Evolutionary conservation across 2,888 invertebrate genomes (phyloP), one percentile per base, ranked within the genome.

Genomic region (Microctonus aethiopoides): DNA sequence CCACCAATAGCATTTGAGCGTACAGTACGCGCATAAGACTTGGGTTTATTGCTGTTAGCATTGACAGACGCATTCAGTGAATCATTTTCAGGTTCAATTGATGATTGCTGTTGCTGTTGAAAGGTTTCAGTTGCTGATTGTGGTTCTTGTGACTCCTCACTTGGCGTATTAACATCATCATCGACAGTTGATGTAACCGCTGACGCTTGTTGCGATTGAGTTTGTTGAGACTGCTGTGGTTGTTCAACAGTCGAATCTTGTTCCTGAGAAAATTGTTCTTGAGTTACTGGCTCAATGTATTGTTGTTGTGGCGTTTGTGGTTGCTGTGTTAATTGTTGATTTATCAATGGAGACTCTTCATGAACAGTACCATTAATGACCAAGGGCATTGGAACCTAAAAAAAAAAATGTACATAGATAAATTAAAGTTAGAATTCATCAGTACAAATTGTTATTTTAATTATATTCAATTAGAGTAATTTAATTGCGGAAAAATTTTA

Each of bases 21-120:
- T 90, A 88, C 95, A 95, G 80, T 94, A 95, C 20, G 96, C 95
- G 96, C 95, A 87, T 95, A 96, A 11, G 96, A 95, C 88, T 95
- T 95, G 20, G 94, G 95, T 87, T 83, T 82, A 77, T 86, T 83
- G 81, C 84, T 82, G 78, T 84, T 79, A 83, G 88, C 80, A 87
- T 67, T 77, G 74, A 85, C 80, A 79, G 84, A 80, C 75, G 88
- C 81, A 74, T 87, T 87, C 86, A 81, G 88, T 78, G 46, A 9
- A 7, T 86, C 87, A 74, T 75, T 83, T 71, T 84, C 86, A 70
- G 83, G 78, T 77, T 88, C 88, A 54, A 85, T 81, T 72, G 56
- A 10, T 11, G 63, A 22, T 20, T 63, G 63, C 34, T 51, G 63
- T 56, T 84, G 84, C 65, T 80, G 80, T 67, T 71, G 76, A 29